A percentile compares a stretch with the other conserved stretches of the same genome.
phyloP scores from a whole-genome alignment of 2,113 vertebrate genomes.

The Hypanus sabinus region DNA sequence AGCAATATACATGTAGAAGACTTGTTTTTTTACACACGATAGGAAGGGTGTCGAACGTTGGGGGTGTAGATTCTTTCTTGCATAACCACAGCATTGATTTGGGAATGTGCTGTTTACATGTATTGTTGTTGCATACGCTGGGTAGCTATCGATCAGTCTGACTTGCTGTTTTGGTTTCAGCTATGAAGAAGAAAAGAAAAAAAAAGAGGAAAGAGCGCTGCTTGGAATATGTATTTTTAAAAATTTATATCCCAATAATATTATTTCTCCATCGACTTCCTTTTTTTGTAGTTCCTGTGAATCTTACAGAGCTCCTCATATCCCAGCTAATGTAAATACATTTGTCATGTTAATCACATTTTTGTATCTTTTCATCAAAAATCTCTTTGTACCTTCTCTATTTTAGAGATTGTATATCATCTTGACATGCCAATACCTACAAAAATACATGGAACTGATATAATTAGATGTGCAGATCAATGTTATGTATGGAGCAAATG shows the following conservation, averaged over 20 bases:
- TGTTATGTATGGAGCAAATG: not conserved
- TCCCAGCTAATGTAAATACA: not conserved
- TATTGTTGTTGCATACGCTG: slow-evolving; percentile 58
- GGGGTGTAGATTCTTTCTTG: slow-evolving; percentile 42
- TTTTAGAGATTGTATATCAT: not conserved
- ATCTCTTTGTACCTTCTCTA: not conserved
- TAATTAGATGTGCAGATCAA: not conserved
- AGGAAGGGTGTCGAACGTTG: slow-evolving; percentile 46
- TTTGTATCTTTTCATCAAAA: not conserved
- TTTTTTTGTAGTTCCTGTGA: not conserved
- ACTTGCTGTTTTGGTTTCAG: slow-evolving; percentile 42
- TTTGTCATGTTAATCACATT: not conserved
- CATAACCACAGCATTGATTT: slow-evolving; percentile 53
- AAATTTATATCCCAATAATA: not conserved
- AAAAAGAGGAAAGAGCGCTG: slow-evolving; percentile 44
- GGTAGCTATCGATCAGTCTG: slow-evolving; percentile 56
- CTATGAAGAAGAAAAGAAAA: slow-evolving; percentile 51
- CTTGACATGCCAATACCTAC: not conserved
- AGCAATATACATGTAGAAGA: not conserved
- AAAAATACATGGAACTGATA: not conserved
- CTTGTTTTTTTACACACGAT: slow-evolving; percentile 44
- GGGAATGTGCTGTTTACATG: slow-evolving; percentile 56
- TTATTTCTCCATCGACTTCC: not conserved
- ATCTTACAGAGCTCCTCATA: not conserved
- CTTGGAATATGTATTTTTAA: not conserved